Base-by-base conservation (phyloP, 2,888 invertebrate genomes). In the Trilocha varians region DNA sequence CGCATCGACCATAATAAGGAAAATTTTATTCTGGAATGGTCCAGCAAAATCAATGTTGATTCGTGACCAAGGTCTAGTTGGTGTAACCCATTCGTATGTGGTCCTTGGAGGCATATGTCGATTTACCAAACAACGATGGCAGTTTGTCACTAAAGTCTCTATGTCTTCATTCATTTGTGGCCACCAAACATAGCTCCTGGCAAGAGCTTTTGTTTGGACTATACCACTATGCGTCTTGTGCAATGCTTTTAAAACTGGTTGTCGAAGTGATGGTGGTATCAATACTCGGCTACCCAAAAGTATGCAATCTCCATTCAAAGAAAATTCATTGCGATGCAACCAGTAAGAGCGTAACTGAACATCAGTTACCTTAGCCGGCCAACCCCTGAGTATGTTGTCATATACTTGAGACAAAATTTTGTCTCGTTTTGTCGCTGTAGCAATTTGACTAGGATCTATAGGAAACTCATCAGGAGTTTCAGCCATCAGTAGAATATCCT, bases 171-270 rank as follows among this genome's bases (percentile, higher is more conserved):
- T 43, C 3, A 54, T 34, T n/a, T 42, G 32, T 35, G 48, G 49
- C 53, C 53, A 55, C 50, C 50, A 55, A 0, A 55, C 46, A 36
- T 52, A 53, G n/a, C 52, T 49, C 32, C 52, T 43, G 8, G 51
- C 53, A 3, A 51, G 11, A 5, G 47, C 43, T 36, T 55, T 55
- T 3, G 49, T 57, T 18, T 50, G 44, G 3, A 51, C 47, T 5
- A 52, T 50, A 1, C 54, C 54, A 15, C 33, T 43, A 25, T 50
- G 52, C n/a, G 42, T 41, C n/a, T 13, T 33, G 15, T 41, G 45
- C 41, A 42, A 35, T n/a, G 32, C 13, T 3, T 34, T 13, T 32
- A 41, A 13, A 15, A 40, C 35, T 25, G 16, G 11, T 5, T 18
- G n/a, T 14, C 17, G 38, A 9, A 41, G 13, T 32, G 13, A 6